Conservation (phyloP, 2,113 vertebrate genomes). For the Pao palembangensis region DNA sequence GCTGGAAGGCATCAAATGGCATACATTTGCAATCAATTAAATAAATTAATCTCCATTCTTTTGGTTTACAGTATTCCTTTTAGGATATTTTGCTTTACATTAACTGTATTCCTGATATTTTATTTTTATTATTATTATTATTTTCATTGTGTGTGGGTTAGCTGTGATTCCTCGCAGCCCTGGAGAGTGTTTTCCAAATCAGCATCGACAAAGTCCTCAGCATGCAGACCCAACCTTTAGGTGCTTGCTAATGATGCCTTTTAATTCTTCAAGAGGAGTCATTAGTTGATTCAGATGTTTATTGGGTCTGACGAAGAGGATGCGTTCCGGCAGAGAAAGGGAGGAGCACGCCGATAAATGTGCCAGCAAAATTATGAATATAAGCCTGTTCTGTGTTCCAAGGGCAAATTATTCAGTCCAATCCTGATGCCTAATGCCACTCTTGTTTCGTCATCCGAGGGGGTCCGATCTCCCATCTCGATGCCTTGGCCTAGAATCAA, state of each 20-base stretch:
- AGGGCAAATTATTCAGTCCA: constrained; percentile 63
- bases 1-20: too few relatives aligned
- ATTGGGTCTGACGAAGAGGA: constrained; percentile 51
- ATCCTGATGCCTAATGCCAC: constrained; percentile 60
- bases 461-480: constrained; percentile 37
- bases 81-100: constrained; percentile 8
- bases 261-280: constrained; percentile 64
- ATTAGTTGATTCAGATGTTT: constrained; percentile 62
- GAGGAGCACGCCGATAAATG: constrained; percentile 43
- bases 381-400: constrained; percentile 61
- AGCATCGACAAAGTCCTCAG: constrained; percentile 44
- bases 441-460: constrained; percentile 53
- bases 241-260: constrained; percentile 53
- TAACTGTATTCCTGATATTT: constrained; percentile 17
- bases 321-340: constrained; percentile 34
- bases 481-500: constrained; percentile 26
- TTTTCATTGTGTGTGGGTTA: constrained; percentile 17
- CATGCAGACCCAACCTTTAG: constrained; percentile 47
- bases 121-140: not conserved
- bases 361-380: constrained; percentile 63
- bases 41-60: too few relatives aligned
- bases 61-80: too few relatives aligned
- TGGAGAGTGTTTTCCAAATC: constrained; percentile 49
- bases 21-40: too few relatives aligned
- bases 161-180: constrained; percentile 24